Evolutionary conservation across 2,888 invertebrate species (phyloP), one percentile per base, ranked within the genome.

Genomic region (Chloroclysta siterata): DNA sequence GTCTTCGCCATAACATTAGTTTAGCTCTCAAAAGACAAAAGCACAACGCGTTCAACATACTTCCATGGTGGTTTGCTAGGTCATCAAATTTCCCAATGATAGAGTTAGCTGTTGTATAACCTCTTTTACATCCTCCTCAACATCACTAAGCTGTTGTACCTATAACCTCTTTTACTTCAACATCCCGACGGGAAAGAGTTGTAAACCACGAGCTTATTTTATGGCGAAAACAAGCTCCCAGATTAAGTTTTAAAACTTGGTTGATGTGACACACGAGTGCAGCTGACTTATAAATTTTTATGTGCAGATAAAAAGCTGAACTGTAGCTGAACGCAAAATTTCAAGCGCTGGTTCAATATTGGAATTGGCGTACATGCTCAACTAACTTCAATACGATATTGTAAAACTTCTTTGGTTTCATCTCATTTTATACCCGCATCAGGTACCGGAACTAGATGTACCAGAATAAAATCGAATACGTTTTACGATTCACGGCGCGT

Each of bases 351-450:
- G 11, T 53, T 53, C 22, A 62, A 63, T 67, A 67, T 68, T 67
- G 52, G 57, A 44, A 58, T 39, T 52, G 54, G 57, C 44, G 46
- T 55, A 57, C 53, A 61, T 47, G 48, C 53, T 59, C 47, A 22
- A 11, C 54, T 8, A 66, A 64, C 62, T 67, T 64, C 29, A 44
- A 33, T 42, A 29, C 62, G 44, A 61, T 71, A 71, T 66, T 65
- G 59, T 57, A 56, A 63, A 69, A 64, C 65, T 69, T 69, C 13
- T 48, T 44, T 46, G 53, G 56, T 55, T 53, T 60, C 52, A 55
- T 60, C 48, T 63, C 52, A 57, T 63, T 60, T 54, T 17, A 15
- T 60, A 64, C 52, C 51, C 56, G 13, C 14, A 41, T 60, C 54
- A 51, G 47, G 58, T 63, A 55, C 44, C 29, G 17, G 36, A 51